phyloP scores from a whole-genome alignment of 1,140 invertebrate species.

The Planococcus citri region DNA sequence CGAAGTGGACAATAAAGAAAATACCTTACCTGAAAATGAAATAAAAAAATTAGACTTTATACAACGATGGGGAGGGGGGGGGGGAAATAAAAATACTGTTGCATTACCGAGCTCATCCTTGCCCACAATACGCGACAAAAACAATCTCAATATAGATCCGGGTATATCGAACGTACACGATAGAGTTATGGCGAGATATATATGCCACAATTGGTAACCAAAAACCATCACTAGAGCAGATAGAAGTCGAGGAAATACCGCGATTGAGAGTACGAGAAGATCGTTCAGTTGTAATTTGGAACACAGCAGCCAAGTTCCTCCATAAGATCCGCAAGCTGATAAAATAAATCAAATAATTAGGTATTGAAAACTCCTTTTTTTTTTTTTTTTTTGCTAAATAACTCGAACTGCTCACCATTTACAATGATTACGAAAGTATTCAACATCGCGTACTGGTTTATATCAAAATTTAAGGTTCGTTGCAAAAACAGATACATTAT shows the following conservation, averaged over 20 bases:
- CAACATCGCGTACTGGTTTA: too few species aligned
- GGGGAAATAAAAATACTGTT: too few species aligned
- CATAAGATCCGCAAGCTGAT: neutral
- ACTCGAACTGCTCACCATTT: conserved; percentile 9
- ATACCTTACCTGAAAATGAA: conserved; percentile 24
- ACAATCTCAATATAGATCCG: neutral
- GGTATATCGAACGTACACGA: neutral
- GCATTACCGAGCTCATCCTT: neutral
- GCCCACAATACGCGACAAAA: neutral
- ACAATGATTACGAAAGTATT: conserved; percentile 14
- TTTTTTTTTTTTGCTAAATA: too few species aligned
- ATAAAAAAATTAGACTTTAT: too few species aligned
- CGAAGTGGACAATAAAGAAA: conserved; percentile 16
- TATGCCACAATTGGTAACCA: neutral
- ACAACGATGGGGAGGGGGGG: too few species aligned
- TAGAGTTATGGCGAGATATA: neutral
- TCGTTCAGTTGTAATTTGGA: neutral
- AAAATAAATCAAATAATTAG: neutral
- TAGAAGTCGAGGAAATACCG: neutral
- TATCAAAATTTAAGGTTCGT: too few species aligned
- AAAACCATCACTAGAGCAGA: neutral
- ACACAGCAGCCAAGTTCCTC: neutral
- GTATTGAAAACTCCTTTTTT: too few species aligned
- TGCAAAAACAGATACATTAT: too few species aligned
- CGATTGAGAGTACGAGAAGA: neutral